A percentile compares a stretch with the other conserved stretches of the same genome.
Conservation (phyloP, 2,797 vertebrate genomes). For the Astyanax mexicanus region DNA sequence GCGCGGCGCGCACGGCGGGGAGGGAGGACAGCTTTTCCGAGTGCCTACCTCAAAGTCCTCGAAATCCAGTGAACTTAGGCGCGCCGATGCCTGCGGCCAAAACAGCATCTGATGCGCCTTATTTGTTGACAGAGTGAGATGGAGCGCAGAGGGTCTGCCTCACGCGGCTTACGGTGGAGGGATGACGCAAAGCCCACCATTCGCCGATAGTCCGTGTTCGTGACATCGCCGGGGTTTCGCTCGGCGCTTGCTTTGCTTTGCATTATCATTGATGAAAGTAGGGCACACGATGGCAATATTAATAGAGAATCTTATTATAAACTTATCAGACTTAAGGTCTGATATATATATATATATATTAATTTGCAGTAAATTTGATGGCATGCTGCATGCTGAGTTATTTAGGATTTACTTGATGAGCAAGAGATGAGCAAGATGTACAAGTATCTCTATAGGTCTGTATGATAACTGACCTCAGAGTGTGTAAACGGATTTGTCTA, state of each 20-base stretch:
- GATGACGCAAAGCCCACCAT: slow-evolving; percentile 64
- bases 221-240: slow-evolving; percentile 41
- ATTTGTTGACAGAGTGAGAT: slow-evolving; percentile 83
- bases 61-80: slow-evolving; percentile 81
- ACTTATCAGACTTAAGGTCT: no score
- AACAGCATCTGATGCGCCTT: slow-evolving; percentile 85
- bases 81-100: slow-evolving; percentile 75
- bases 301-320: slow-evolving; percentile 17
- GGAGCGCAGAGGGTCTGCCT: slow-evolving; percentile 78
- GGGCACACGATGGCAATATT: slow-evolving; percentile 48
- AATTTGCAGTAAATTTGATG: not conserved
- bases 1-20: slow-evolving; percentile 11
- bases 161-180: slow-evolving; percentile 73
- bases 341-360: no score
- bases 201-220: slow-evolving; percentile 41
- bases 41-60: slow-evolving; percentile 67
- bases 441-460: not conserved
- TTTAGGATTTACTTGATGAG: no score
- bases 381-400: no score
- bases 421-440: not conserved
- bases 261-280: slow-evolving; percentile 55
- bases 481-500: not conserved
- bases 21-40: slow-evolving; percentile 57
- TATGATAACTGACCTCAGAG: not conserved
- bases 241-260: no score